These are phyloP conservation scores for Glandiceps talaboti DNA, from an alignment of 53 echinoderm and acorn worm species.

Conservation along the genomic window DNA sequence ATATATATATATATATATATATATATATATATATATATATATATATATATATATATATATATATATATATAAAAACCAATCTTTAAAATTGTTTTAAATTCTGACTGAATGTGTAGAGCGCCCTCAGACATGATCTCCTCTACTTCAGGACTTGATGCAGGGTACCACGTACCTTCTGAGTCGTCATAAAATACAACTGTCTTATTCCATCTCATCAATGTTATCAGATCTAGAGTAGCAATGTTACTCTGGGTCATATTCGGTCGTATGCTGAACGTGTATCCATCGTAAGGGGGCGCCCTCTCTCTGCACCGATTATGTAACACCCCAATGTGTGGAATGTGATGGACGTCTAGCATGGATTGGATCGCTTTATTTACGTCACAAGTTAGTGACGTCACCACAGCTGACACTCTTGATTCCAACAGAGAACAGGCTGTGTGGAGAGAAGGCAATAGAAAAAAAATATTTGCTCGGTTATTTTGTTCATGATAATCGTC, in stretches of 20 bases:
- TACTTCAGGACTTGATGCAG: no score
- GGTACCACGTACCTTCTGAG: conserved; percentile 58
- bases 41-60: no score
- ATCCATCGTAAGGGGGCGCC: conserved; percentile 17
- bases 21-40: no score
- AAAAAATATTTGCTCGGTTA: no score
- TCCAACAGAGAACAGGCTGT: conserved; percentile 62
- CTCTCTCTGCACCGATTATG: conserved; percentile 55
- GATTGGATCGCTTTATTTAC: conserved; percentile 87
- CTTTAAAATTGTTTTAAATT: no score
- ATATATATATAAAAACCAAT: no score
- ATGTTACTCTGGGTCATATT: conserved; percentile 40
- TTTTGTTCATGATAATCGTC: no score
- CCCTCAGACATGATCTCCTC: no score
- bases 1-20: no score
- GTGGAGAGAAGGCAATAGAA: no score
- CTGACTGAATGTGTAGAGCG: no score
- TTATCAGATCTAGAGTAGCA: conserved; percentile 47
- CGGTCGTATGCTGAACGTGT: conserved; percentile 73
- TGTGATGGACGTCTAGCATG: conserved; percentile 63
- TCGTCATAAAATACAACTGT: conserved; percentile 73
- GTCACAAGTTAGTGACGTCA: conserved; percentile 91
- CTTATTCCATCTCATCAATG: conserved; percentile 48
- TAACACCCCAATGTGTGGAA: conserved; percentile 70
- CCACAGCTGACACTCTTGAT: conserved; percentile 53